Percentiles rank a stretch among this genome's conserved stretches.
phyloP scores from a whole-genome alignment of 2,113 vertebrate genomes.

The Oreotrochilus melanogaster region DNA sequence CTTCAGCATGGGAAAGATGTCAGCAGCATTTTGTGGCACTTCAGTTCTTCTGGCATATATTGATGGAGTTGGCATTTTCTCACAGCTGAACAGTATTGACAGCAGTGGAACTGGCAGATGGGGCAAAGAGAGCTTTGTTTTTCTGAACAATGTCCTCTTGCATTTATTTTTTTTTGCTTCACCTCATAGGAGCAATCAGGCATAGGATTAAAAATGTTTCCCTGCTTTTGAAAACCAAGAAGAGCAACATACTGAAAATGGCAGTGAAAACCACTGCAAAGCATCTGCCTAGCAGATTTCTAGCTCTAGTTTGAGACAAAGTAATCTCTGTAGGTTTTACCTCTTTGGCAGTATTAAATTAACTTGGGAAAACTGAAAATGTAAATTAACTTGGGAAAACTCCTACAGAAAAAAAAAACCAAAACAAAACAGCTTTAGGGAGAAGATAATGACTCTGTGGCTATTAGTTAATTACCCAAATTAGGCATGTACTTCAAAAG shows the following conservation, averaged over 20 bases:
- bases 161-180: background rate
- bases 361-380: slow-evolving; percentile 37
- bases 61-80: background rate
- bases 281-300: background rate
- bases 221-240: slow-evolving; percentile 43
- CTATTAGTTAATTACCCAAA: slow-evolving; percentile 8
- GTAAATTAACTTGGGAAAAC: slow-evolving; percentile 61
- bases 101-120: background rate
- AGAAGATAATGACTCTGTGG: slow-evolving; percentile 12
- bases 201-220: background rate
- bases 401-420: slow-evolving; percentile 1
- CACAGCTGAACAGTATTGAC: background rate
- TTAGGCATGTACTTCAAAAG: background rate
- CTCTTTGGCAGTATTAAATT: slow-evolving; percentile 53
- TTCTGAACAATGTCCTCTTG: background rate
- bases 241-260: slow-evolving; percentile 31
- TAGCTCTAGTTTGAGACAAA: slow-evolving; percentile 45
- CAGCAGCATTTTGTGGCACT: background rate
- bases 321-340: slow-evolving; percentile 61
- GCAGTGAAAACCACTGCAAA: background rate
- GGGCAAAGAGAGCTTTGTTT: background rate
- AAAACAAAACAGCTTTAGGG: background rate
- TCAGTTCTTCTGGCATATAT: background rate
- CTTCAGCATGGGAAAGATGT: background rate
- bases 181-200: slow-evolving; percentile 5